phyloP scores from a whole-genome alignment of 2,113 vertebrate species.

The Megaceryle maxima region DNA sequence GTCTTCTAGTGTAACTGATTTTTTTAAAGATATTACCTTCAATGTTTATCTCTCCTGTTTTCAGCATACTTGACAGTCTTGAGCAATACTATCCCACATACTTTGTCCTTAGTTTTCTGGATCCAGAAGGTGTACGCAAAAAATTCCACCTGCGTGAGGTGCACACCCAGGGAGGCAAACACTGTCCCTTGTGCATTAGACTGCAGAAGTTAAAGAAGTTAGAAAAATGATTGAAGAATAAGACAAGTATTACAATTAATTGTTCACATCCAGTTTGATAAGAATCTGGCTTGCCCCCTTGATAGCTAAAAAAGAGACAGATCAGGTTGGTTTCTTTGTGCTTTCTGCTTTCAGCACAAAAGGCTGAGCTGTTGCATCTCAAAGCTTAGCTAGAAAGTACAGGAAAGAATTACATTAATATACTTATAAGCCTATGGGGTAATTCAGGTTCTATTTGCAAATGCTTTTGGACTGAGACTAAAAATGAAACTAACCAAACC shows the following conservation, averaged over 20 bases:
- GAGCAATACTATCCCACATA: not conserved
- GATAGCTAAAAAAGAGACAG: not conserved
- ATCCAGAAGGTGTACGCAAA: not conserved
- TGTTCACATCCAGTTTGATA: not conserved
- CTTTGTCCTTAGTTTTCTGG: not conserved
- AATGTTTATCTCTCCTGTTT: not conserved
- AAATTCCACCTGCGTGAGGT: not conserved
- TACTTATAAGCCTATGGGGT: not conserved
- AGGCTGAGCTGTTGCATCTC: not conserved
- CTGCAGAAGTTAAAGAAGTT: not conserved
- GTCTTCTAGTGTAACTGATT: not conserved
- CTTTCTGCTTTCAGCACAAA: not conserved
- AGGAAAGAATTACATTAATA: not conserved
- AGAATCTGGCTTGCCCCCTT: not conserved
- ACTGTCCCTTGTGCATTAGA: not conserved
- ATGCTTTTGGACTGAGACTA: not conserved
- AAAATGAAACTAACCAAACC: conserved; percentile 28
- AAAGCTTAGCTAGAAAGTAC: not conserved
- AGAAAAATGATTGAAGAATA: not conserved
- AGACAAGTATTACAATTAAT: not conserved
- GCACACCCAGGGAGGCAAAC: not conserved
- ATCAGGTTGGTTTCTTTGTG: not conserved
- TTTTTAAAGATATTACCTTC: not conserved
- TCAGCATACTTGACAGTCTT: not conserved
- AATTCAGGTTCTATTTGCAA: conserved; percentile 33